Base-by-base conservation (phyloP, 2,888 invertebrate species). In the Philonicus albiceps region DNA sequence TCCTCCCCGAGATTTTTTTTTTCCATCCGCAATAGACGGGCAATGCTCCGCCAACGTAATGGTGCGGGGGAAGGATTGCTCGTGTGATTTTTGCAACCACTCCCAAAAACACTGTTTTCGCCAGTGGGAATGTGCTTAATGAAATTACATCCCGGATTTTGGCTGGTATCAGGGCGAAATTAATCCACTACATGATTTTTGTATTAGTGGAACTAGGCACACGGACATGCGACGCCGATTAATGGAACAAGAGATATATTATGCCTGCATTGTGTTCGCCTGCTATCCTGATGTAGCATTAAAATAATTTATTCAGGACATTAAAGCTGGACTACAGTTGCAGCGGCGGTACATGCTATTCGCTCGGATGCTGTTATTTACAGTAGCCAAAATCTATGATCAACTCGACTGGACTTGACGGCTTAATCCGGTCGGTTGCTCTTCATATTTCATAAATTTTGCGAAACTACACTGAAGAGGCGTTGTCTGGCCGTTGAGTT, bases 291-390 rank as follows among this genome's bases (percentile, higher is more conserved):
- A 85, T 76, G 83, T 86, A 75, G 85, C 85, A 87, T 87, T 87
- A 87, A 87, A 87, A 87, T 87, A 87, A 87, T 87, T 85, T 85
- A 87, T 87, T 85, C 87, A 80, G 80, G 72, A 87, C 87, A 87
- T 87, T 87, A 85, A 87, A 87, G 87, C 80, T 84, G 84, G 49
- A 86, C 43, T 86, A 78, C 73, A 86, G 81, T 74, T 86, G 80
- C 74, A 53, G n/a, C 75, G 80, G 37, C 53, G 84, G 84, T 43
- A 73, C 72, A 84, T 72, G 73, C 27, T 43, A 84, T 30, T 73
- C 30, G 55, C 55, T 55, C 81, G 31, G 81, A 31, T 81, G 81
- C 55, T 84, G 84, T 84, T 84, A 84, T 84, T 84, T 84, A 84
- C 84, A 84, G 64, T 84, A 40, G 43, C 73, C 84, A 13, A 73